Evolutionary conservation across 1,140 invertebrate genomes (phyloP).

Genomic region (Anastrepha obliqua): DNA sequence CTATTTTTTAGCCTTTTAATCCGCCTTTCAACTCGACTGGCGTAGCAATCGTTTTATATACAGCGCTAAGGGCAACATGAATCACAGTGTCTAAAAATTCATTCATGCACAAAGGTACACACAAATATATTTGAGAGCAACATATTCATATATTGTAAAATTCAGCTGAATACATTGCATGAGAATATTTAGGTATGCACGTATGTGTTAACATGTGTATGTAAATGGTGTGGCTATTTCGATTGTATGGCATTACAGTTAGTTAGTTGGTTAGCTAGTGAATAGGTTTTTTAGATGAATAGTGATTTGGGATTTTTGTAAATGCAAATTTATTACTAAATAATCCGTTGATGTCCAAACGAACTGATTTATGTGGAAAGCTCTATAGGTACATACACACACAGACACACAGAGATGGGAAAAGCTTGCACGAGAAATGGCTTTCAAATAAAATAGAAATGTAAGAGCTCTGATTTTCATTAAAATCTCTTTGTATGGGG

Average conservation of each 20-base stretch:
- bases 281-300: slow-evolving; percentile 20
- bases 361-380: slow-evolving; percentile 37
- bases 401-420: neutral
- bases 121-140: neutral
- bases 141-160: neutral
- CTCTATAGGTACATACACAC: neutral
- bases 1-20: neutral
- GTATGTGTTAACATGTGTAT: neutral
- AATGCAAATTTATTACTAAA: slow-evolving; percentile 49
- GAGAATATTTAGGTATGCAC: neutral
- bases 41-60: slow-evolving; percentile 11
- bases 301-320: slow-evolving; percentile 50
- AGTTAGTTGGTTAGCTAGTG: slow-evolving; percentile 12
- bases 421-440: no score
- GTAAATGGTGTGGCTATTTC: neutral
- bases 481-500: no score
- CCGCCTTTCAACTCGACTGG: slow-evolving; percentile 22
- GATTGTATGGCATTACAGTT: neutral
- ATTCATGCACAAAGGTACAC: neutral
- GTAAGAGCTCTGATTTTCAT: no score
- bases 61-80: slow-evolving; percentile 25
- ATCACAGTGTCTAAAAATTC: slow-evolving; percentile 26
- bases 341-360: slow-evolving; percentile 48
- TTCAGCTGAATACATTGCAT: neutral
- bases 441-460: no score